Conservation (phyloP, 2,888 invertebrate species). For the Conomelus anceps region DNA sequence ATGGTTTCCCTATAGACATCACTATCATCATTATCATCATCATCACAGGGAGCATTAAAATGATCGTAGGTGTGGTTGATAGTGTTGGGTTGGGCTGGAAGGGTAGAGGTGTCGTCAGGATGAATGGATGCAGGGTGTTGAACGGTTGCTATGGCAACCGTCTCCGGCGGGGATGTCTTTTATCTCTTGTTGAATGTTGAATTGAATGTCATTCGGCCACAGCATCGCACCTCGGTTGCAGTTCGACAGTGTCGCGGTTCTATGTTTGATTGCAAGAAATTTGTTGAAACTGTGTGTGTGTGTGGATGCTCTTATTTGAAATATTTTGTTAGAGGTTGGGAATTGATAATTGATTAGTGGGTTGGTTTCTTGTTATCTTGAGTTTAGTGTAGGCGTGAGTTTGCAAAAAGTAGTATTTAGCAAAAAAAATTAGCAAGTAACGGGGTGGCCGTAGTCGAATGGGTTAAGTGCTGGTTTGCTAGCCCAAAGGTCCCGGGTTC, state of each 20-base stretch:
- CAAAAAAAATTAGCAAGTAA: no score
- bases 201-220: conserved; percentile 2
- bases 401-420: no score
- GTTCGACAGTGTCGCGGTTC: background rate
- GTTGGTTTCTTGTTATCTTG: no score
- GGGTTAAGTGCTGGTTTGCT: no score
- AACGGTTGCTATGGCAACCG: background rate
- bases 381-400: no score
- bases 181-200: conserved; percentile 1
- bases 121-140: background rate
- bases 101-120: background rate
- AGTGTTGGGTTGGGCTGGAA: background rate
- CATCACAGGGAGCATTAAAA: background rate
- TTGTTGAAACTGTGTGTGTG: no score
- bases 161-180: background rate
- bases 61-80: background rate
- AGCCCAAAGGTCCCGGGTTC: no score
- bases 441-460: no score
- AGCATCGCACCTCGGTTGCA: background rate
- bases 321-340: no score
- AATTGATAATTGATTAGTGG: no score
- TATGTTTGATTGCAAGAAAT: no score
- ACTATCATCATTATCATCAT: background rate
- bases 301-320: no score
- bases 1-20: background rate